Conservation (phyloP, 2,113 vertebrate species). For the Grus americana region DNA sequence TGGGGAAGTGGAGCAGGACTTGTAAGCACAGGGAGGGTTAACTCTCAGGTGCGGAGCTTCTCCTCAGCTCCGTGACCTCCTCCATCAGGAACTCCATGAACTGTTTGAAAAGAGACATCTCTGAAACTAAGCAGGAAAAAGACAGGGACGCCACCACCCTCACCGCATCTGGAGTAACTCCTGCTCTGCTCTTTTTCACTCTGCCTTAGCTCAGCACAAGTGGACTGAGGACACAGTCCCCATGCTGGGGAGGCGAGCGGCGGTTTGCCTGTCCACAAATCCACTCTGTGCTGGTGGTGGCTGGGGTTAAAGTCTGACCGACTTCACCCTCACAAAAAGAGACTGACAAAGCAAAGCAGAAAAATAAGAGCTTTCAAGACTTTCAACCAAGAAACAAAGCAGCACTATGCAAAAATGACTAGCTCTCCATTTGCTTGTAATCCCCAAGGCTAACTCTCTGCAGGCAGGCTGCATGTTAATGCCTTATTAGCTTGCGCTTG, state of each 20-base stretch:
- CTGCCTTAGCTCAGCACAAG: not conserved
- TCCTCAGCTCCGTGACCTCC: not conserved
- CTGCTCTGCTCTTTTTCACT: not conserved
- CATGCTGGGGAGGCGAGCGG: rapidly evolving
- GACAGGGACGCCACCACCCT: not conserved
- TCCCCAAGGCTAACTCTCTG: not conserved
- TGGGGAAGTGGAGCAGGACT: not conserved
- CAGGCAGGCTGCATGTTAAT: conserved; percentile 14
- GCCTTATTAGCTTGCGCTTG: conserved; percentile 45
- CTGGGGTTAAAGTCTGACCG: not conserved
- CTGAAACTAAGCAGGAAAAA: not conserved
- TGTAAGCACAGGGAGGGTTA: not conserved
- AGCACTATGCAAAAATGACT: not conserved
- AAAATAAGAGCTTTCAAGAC: conserved; percentile 34
- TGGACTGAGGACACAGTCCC: not conserved
- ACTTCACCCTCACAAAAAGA: not conserved
- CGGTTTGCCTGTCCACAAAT: not conserved
- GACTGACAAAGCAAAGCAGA: not conserved
- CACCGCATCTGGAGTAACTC: not conserved
- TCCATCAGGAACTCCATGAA: not conserved
- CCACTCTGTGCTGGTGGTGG: not conserved
- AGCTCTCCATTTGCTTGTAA: not conserved
- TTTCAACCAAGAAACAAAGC: not conserved
- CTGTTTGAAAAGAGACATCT: not conserved
- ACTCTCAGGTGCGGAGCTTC: not conserved